Conservation (phyloP, 2,888 invertebrate species). For the Microdon myrmicae region DNA sequence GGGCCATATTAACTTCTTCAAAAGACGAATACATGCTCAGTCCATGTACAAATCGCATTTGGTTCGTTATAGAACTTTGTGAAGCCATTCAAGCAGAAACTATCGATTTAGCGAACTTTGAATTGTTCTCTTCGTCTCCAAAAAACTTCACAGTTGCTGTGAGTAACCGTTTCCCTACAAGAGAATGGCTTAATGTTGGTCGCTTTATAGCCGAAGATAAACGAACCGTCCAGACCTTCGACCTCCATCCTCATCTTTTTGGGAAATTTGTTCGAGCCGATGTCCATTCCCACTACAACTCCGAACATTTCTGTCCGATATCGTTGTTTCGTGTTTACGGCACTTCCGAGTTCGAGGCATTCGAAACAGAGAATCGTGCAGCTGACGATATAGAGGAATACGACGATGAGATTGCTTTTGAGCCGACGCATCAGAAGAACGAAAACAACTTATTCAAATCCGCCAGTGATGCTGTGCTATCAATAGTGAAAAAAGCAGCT, state of each 20-base stretch:
- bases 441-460: constrained; percentile 83
- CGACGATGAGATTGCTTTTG: constrained; percentile 74
- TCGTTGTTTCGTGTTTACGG: constrained; percentile 95
- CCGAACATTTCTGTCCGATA: constrained; percentile 97
- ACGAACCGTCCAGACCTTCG: constrained; percentile 86
- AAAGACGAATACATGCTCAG: constrained; percentile 98
- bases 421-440: constrained; percentile 67
- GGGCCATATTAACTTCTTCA: constrained; percentile 87
- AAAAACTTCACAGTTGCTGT: constrained; percentile 89
- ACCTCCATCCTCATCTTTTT: constrained; percentile 81
- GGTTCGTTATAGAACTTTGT: constrained; percentile 98
- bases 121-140: constrained; percentile 96
- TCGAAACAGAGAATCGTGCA: constrained; percentile 83
- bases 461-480: constrained; percentile 90
- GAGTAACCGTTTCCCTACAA: constrained; percentile 88
- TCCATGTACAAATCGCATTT: constrained; percentile 90
- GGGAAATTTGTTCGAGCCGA: constrained; percentile 92
- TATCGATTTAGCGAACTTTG: constrained; percentile 96
- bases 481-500: constrained; percentile 91
- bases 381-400: constrained; percentile 75
- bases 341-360: constrained; percentile 89
- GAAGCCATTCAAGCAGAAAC: constrained; percentile 96
- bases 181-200: constrained; percentile 92
- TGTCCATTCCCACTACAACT: constrained; percentile 92
- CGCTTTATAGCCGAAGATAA: constrained; percentile 89